A percentile compares a stretch with the other conserved stretches of the same genome.
These are phyloP conservation scores for Cepphus grylle DNA, from an alignment of 2,113 vertebrate genomes.

Conservation along the genomic window DNA sequence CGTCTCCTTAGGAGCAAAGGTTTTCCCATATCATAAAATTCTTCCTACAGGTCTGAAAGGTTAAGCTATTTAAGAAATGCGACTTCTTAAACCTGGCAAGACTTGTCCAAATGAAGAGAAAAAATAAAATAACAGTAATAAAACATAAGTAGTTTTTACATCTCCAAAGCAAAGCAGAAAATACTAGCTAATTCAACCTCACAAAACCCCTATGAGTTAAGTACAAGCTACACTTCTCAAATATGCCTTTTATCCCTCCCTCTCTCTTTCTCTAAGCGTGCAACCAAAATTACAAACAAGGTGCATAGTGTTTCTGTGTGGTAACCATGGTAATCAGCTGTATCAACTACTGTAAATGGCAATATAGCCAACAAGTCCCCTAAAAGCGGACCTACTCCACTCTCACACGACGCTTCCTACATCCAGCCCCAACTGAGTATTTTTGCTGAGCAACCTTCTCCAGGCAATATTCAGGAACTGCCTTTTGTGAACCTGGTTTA, in stretches of 20 bases:
- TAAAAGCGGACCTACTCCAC: background rate
- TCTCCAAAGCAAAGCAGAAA: slow-evolving; percentile 32
- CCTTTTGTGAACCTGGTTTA: background rate
- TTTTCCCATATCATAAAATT: background rate
- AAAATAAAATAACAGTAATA: slow-evolving; percentile 16
- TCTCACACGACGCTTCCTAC: background rate
- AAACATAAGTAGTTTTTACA: slow-evolving; percentile 26
- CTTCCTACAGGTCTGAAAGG: background rate
- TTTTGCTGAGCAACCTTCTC: background rate
- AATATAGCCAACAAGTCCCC: slow-evolving; percentile 5
- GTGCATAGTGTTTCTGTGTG: slow-evolving; percentile 47
- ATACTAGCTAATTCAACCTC: slow-evolving; percentile 63
- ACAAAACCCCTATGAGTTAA: slow-evolving; percentile 44
- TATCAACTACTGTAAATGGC: slow-evolving; percentile 58
- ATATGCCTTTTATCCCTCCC: slow-evolving; percentile 1
- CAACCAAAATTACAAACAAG: slow-evolving; percentile 66
- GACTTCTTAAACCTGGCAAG: background rate
- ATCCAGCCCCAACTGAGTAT: background rate
- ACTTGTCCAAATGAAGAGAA: background rate
- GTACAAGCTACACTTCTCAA: slow-evolving; percentile 47
- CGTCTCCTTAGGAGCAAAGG: background rate
- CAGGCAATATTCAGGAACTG: background rate
- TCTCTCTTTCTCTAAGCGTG: slow-evolving; percentile 33
- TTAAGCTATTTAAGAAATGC: slow-evolving; percentile 22
- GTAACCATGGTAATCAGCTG: slow-evolving; percentile 72